Percentiles rank a stretch among this genome's conserved stretches.
Evolutionary conservation across 2,113 vertebrate genomes (phyloP).

Genomic region (Progne subis): DNA sequence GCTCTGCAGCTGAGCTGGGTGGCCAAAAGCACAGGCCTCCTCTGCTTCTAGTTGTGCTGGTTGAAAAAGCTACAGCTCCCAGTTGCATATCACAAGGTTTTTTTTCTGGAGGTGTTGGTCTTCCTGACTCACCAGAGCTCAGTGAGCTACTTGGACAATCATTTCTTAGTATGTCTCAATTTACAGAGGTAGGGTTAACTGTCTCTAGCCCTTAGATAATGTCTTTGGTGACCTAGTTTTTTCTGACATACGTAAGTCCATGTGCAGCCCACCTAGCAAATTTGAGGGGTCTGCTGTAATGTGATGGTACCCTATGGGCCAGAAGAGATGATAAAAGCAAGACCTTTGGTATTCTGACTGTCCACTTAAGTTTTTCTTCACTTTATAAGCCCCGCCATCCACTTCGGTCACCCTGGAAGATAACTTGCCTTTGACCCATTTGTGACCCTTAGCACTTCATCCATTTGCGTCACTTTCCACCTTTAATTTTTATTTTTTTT

Average conservation of each 20-base stretch:
- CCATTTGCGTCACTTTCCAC: not conserved
- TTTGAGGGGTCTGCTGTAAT: not conserved
- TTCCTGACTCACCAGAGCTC: not conserved
- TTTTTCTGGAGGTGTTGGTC: not conserved
- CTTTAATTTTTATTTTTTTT: not conserved
- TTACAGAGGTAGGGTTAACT: not conserved
- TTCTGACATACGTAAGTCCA: not conserved
- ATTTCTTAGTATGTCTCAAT: not conserved
- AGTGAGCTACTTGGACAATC: not conserved
- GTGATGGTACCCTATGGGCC: not conserved
- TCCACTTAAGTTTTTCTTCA: not conserved
- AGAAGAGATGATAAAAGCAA: not conserved
- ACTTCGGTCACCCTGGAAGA: not conserved
- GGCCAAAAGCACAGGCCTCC: not conserved
- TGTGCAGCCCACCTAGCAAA: not conserved
- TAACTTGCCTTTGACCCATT: not conserved
- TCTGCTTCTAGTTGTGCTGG: not conserved
- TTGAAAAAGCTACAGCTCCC: not conserved
- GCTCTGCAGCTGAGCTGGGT: not conserved
- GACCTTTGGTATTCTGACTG: not conserved
- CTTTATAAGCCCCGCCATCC: not conserved
- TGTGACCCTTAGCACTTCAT: not conserved
- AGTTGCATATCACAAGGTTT: rapidly evolving
- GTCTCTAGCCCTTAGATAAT: not conserved
- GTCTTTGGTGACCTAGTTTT: not conserved